A percentile compares a stretch with the other conserved stretches of the same genome.
phyloP scores from a whole-genome alignment of 2,113 vertebrate species.

The Phyllostomus discolor region DNA sequence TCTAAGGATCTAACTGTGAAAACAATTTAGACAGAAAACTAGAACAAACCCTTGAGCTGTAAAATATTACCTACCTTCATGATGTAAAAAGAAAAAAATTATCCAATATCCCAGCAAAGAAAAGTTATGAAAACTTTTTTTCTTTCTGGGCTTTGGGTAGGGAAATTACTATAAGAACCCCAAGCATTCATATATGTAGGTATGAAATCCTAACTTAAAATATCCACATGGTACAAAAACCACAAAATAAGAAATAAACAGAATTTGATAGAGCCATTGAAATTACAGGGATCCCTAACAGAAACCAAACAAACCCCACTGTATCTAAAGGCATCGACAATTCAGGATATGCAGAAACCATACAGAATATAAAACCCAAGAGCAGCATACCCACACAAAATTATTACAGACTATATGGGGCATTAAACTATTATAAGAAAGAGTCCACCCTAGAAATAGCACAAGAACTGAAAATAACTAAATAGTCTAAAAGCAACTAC shows the following conservation, averaged over 20 bases:
- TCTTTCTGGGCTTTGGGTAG: background rate
- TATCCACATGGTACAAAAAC: background rate
- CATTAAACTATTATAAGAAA: background rate
- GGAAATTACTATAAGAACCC: background rate
- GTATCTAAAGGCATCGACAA: background rate
- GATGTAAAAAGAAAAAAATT: background rate
- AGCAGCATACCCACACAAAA: background rate
- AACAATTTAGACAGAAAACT: background rate
- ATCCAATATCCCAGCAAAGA: background rate
- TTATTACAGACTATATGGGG: background rate
- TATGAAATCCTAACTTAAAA: background rate
- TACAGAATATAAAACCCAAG: background rate
- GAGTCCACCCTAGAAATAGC: background rate
- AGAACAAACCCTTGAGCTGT: background rate
- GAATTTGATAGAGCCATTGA: background rate
- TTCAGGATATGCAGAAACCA: background rate
- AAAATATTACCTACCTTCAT: background rate
- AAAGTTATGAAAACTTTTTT: background rate
- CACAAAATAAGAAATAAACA: background rate
- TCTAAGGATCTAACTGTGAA: background rate
- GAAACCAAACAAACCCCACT: background rate
- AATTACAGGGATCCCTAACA: background rate
- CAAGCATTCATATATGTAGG: background rate
- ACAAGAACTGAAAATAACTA: background rate
- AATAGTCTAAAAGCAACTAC: background rate